Evolutionary conservation across 1,140 invertebrate genomes (phyloP), one percentile per base, ranked within the genome.

Genomic region (Cydia pomonella): DNA sequence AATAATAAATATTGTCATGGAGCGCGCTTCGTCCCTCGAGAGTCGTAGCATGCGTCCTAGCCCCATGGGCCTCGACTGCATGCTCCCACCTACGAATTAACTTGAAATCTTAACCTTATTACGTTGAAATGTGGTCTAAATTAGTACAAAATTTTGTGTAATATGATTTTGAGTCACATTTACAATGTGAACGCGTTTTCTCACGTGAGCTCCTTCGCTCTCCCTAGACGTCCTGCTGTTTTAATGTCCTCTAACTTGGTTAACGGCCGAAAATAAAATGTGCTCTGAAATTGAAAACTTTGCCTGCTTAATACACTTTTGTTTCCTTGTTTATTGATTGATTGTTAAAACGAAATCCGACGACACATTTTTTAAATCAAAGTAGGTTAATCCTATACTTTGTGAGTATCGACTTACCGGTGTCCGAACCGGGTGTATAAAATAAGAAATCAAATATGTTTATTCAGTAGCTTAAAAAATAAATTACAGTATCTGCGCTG

Each of bases 1-100:
- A 87, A 88, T 87, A 86, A 87, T 88, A 89, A 85, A 89, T 86
- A 85, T 82, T 79, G 82, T 80, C 73, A 80, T 79, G 78, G 72
- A 69, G 78, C 75, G 80, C 74, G 66, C 75, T 81, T 75, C 73
- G 73, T 86, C 86, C 82, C 84, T 72, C 59, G 84, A 84, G 87
- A 83, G 74, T 25, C 50, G 12, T 73, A 21, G 29, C 66, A 21
- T 41, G 29, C 29, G 41, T 13, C 13, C 41, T 44, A 44, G 12
- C 41, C 44, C 71, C 71, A 21, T 50, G 71, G n/a, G 33, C 53
- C 6, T 12, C 18, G 4, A 9, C 7, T 12, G 7, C 18, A 72
- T 72, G n/a, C 71, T 59, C 53, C 21, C 2, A 59, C 53, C 53
- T 10, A 59, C 9, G 23, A n/a, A 50, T 7, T 12, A 4, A 16